Conservation (phyloP, 2,113 vertebrate species). For the zebrafish (Danio rerio) region GRCz12tu NC_133182.1:73757501-73758000, state of each 20-base stretch:
- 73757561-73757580: too few species aligned
- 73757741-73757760: neutral
- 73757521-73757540: too few species aligned
- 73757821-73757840: slow-evolving; percentile 70
- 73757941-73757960: slow-evolving; percentile 73
- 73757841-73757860: slow-evolving; percentile 78
- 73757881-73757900: slow-evolving; percentile 79
- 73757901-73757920: slow-evolving; percentile 70
- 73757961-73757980: slow-evolving; percentile 63
- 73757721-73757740: slow-evolving; percentile 19
- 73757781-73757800: neutral
- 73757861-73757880: slow-evolving; percentile 77
- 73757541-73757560: too few species aligned
- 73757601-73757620: too few species aligned
- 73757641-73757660: too few species aligned
- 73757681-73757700: neutral
- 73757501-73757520: too few species aligned
- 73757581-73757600: too few species aligned
- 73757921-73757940: slow-evolving; percentile 71
- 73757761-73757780: neutral
- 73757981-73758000: slow-evolving; percentile 61
- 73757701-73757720: neutral
- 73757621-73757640: too few species aligned
- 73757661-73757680: neutral
- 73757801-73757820: slow-evolving; percentile 4